Evolutionary conservation across 2,113 vertebrate species (phyloP).

Genomic region (Ochotona curzoniae): DNA sequence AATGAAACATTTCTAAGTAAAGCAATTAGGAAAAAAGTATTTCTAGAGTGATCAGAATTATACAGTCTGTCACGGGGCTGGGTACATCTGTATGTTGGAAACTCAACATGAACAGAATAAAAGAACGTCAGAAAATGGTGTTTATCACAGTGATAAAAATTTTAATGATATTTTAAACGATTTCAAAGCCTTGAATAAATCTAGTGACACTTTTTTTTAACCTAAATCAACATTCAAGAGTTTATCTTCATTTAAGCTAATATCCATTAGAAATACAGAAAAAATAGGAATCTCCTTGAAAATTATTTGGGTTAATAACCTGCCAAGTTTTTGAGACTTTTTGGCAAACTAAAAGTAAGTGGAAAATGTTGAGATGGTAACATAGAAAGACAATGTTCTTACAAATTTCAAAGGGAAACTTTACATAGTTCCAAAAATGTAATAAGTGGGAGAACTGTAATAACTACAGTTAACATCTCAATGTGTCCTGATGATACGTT

Average conservation of each 20-base stretch:
- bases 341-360: conserved; percentile 23
- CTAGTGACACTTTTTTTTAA: not conserved
- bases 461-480: not conserved
- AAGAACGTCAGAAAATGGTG: conserved; percentile 31
- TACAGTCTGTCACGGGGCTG: not conserved
- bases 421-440: conserved; percentile 16
- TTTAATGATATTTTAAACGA: not conserved
- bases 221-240: not conserved
- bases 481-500: not conserved
- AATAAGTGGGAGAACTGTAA: not conserved
- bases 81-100: conserved; percentile 53
- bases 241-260: not conserved
- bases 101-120: conserved; percentile 53
- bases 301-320: conserved; percentile 26
- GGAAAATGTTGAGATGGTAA: not conserved
- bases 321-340: not conserved
- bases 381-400: not conserved
- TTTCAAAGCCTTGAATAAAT: conserved; percentile 15
- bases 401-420: too few relatives aligned
- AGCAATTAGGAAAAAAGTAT: conserved; percentile 60
- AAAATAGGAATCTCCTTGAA: conserved; percentile 54
- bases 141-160: conserved; percentile 1
- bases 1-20: not conserved
- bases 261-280: conserved; percentile 55
- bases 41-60: not conserved